Evolutionary conservation across 2,797 vertebrate species (phyloP).

Genomic region (Clamator glandarius): DNA sequence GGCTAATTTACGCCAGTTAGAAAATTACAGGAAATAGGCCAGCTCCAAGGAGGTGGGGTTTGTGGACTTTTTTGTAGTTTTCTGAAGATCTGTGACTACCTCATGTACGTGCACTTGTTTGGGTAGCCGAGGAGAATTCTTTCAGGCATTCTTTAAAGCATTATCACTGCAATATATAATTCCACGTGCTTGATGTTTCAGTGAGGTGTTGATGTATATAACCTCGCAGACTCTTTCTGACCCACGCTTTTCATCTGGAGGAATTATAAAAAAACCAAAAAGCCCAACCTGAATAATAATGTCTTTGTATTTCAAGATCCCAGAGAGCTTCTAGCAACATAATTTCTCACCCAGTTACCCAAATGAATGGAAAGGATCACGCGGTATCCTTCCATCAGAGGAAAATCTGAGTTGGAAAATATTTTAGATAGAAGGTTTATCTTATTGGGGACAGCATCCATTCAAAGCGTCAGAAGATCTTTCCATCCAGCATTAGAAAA

Average conservation of each 20-base stretch:
- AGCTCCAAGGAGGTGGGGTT: conserved; percentile 12
- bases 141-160: conserved; percentile 1
- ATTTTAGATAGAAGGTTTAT: conserved; percentile 34
- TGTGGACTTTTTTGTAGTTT: conserved; percentile 2
- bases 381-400: conserved; percentile 8
- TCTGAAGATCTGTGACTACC: conserved; percentile 4
- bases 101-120: not conserved
- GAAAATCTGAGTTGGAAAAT: conserved; percentile 46
- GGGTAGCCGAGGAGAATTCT: conserved; percentile 16
- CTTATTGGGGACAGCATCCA: conserved; percentile 1
- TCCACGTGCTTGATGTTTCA: conserved; percentile 29
- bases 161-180: conserved; percentile 41
- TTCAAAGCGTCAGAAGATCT: conserved; percentile 11
- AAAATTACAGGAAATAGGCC: conserved; percentile 60
- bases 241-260: conserved; percentile 7
- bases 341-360: not conserved
- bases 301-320: conserved; percentile 24
- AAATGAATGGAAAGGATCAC: conserved; percentile 7
- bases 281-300: not conserved
- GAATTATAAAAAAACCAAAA: not conserved
- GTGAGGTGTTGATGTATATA: conserved; percentile 39
- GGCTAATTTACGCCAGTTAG: conserved; percentile 50
- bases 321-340: not conserved
- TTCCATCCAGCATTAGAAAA: not conserved
- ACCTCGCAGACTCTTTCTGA: conserved; percentile 3